phyloP scores from a whole-genome alignment of 2,113 vertebrate species.

The Calcarius ornatus region DNA sequence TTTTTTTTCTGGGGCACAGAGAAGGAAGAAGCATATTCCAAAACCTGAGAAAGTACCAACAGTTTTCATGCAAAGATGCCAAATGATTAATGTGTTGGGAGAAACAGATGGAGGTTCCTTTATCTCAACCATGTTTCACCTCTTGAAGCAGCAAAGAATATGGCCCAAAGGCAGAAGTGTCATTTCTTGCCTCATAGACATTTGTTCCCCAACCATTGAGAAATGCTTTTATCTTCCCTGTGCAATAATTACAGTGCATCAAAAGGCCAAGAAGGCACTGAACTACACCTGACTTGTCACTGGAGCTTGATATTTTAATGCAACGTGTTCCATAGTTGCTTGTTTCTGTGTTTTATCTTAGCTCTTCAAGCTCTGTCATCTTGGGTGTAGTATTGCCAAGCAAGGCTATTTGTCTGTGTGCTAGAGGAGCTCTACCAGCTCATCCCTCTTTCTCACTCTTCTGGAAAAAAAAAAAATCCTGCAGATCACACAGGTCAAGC shows the following conservation, averaged over 20 bases:
- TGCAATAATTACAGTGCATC: slow-evolving; percentile 42
- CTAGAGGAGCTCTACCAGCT: neutral
- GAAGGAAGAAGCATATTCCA: neutral
- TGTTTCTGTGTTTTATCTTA: slow-evolving; percentile 37
- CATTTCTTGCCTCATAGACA: neutral
- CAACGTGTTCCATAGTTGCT: neutral
- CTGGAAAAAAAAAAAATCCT: neutral
- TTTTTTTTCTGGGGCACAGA: neutral
- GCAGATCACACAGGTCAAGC: neutral
- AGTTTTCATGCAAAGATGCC: neutral
- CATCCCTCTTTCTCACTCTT: neutral
- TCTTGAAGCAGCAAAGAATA: slow-evolving; percentile 9
- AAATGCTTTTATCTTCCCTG: slow-evolving; percentile 56
- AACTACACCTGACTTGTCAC: slow-evolving; percentile 13
- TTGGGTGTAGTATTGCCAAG: neutral
- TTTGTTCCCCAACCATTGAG: slow-evolving; percentile 6
- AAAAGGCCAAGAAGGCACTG: slow-evolving; percentile 29
- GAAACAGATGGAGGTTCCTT: slow-evolving; percentile 3
- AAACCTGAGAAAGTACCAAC: neutral
- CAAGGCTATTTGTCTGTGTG: neutral
- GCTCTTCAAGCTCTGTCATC: neutral
- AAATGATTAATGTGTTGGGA: neutral
- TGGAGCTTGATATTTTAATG: slow-evolving; percentile 55
- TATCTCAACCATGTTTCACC: neutral
- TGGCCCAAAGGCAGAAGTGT: neutral